Percentiles rank a stretch among this genome's conserved stretches.
These are phyloP conservation scores for Kryptolebias ocellatus DNA, from an alignment of 2,797 vertebrate genomes.

Conservation along the genomic window DNA sequence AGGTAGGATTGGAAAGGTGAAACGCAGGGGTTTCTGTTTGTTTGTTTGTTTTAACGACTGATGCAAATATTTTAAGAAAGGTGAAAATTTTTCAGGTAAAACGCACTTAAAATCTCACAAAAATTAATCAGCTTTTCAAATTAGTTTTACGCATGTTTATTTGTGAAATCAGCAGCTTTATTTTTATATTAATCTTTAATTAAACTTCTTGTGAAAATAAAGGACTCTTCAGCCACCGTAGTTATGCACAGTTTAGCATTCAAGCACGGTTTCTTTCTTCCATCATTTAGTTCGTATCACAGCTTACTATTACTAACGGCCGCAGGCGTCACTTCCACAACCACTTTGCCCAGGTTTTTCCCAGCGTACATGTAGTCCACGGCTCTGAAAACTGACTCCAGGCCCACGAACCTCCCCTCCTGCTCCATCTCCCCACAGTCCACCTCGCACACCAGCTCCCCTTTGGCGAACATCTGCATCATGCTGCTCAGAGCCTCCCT, in stretches of 20 bases:
- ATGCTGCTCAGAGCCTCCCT: conserved; percentile 83
- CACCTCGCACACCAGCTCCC: conserved; percentile 88
- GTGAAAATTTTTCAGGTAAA: too few relatives aligned
- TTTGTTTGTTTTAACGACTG: neutral
- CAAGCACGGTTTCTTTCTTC: conserved; percentile 10
- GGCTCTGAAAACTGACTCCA: conserved; percentile 91
- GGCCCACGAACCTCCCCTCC: conserved; percentile 86
- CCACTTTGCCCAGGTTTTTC: conserved; percentile 93
- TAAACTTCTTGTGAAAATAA: conserved; percentile 54
- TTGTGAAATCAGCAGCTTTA: conserved; percentile 15
- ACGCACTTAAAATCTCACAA: neutral
- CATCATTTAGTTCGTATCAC: conserved; percentile 72
- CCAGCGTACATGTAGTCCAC: conserved; percentile 93
- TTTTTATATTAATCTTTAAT: neutral
- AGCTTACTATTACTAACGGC: conserved; percentile 87
- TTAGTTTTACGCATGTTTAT: conserved; percentile 24
- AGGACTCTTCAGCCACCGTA: neutral
- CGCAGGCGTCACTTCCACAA: conserved; percentile 85
- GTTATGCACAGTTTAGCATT: neutral
- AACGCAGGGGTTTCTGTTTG: too few relatives aligned
- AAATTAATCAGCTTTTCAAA: conserved; percentile 4
- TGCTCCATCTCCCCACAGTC: conserved; percentile 84
- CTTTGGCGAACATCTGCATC: conserved; percentile 83
- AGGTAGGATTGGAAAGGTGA: conserved; percentile 12
- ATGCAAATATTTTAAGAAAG: conserved; percentile 1